Percentiles rank a stretch among this genome's conserved stretches.
These are phyloP conservation scores for Rhopalosiphum nymphaeae DNA, from an alignment of 2,888 invertebrate species.

Conservation along the genomic window DNA sequence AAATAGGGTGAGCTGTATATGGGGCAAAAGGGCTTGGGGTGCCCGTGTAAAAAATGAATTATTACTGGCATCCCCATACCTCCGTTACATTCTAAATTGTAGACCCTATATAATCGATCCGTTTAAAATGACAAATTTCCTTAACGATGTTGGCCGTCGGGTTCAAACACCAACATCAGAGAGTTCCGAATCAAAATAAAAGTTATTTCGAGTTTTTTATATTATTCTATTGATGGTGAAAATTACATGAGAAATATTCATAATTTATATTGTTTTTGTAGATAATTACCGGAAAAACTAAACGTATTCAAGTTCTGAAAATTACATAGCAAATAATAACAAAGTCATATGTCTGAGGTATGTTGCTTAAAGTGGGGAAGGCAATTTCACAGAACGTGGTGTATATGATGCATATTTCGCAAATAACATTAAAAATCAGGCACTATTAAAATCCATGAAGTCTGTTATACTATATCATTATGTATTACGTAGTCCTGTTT, in stretches of 20 bases:
- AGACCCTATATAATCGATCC: slow-evolving; percentile 43
- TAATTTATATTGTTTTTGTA: background rate
- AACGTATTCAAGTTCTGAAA: too few relatives aligned
- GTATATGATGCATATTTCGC: too few relatives aligned
- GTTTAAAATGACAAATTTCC: slow-evolving; percentile 42
- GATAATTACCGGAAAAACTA: background rate
- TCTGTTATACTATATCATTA: too few relatives aligned
- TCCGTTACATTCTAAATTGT: background rate
- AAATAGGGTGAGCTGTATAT: background rate
- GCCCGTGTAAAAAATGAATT: slow-evolving; percentile 41
- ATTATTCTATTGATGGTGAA: background rate
- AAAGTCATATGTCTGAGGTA: too few relatives aligned
- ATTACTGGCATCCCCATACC: background rate
- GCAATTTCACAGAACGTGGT: too few relatives aligned
- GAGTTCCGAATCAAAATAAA: background rate
- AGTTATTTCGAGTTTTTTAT: background rate
- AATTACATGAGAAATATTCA: background rate
- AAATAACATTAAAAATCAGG: too few relatives aligned
- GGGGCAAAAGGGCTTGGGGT: slow-evolving; percentile 39
- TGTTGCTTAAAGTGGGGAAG: too few relatives aligned
- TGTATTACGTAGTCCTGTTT: too few relatives aligned
- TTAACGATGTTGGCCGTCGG: background rate
- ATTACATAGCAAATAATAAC: too few relatives aligned
- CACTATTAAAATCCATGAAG: too few relatives aligned
- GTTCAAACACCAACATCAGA: slow-evolving; percentile 18